Base-by-base conservation (phyloP, 2,888 invertebrate species). In the Standfussiana lucernea region DNA sequence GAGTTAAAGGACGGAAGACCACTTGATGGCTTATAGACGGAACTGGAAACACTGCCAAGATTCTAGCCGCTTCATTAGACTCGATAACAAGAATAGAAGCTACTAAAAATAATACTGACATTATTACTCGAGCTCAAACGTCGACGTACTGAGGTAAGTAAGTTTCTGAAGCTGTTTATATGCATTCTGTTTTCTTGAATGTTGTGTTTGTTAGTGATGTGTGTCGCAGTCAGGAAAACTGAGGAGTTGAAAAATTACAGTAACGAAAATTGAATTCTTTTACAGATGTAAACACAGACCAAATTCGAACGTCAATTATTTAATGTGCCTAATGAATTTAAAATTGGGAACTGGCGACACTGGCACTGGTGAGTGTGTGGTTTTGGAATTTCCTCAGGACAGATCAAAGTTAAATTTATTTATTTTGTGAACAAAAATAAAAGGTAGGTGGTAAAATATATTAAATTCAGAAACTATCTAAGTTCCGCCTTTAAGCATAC, bases 11-110 rank as follows among this genome's bases (percentile, higher is more conserved):
- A 24, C 94, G 91, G 69, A 93, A 96, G 0, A 95, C 93, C 0
- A 95, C 89, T 89, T 97, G 96, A 82, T 97, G 97, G 66, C 96
- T 97, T 59, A 95, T 92, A 0, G 96, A 95, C 2, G 96, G 93
- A 4, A 90, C 87, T 2, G 96, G 93, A 28, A 94, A 90, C 0
- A 96, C 81, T 6, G 76, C 90, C n/a, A 91, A 73, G n/a, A 91
- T 91, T 79, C 80, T 89, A 0, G 89, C 90, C 0, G 90, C 78
- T 69, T 90, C 84, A 68, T 28, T 79, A 13, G 59, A 18, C 72
- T 59, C 72, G 40, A 77, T 11, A 0, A 80, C 13, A 79, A 84
- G 65, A n/a, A 73, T 15, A 8, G 18, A 73, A 65, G 76, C 24
- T 15, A 77, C 4, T 62, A 80, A 47, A 65, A 71, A n/a, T 50